Base-by-base conservation (phyloP, 2,888 invertebrate species). In the Eudasyphora cyanicolor region DNA sequence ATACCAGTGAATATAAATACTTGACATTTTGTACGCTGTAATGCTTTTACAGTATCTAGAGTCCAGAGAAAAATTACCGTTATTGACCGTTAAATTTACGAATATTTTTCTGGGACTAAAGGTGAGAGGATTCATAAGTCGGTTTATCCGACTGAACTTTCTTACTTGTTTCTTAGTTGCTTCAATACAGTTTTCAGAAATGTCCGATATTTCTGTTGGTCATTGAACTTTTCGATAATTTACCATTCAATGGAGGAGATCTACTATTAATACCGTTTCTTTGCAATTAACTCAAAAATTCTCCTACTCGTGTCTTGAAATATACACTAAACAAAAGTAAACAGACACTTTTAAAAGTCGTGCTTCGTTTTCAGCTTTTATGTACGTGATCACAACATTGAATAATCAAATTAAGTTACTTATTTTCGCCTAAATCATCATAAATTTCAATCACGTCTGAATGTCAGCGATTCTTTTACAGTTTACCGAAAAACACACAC, bases 381-480 rank as follows among this genome's bases (percentile, higher is more conserved):
- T 12, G 45, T 49, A 4, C 60, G 35, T 62, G 7, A 8, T 21
- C n/a, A 51, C 42, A 57, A 0, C 49, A 24, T 19, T 74, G 51
- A 3, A 19, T 49, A 75, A 45, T 82, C 54, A 69, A 71, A 70
- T 75, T 82, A 51, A 49, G 27, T 70, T 77, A 69, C 60, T 69
- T 71, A 42, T 69, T 64, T 78, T 51, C 42, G 24, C 2, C 27
- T 67, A 73, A 62, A 62, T 81, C 79, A 71, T 74, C 57, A 84
- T 76, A 64, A 82, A 85, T 76, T 82, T 42, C 51, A 79, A 79
- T 76, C 82, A 79, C 82, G 79, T 82, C 67, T 57, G 14, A 67
- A 38, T 74, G 69, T 70, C 74, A 76, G 42, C 67, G 32, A 17
- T 79, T 76, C 27, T 71, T 73, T 60, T 67, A 21, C 24, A 17